Evolutionary conservation across 2,888 invertebrate species (phyloP).

Genomic region (Agrilus mali): DNA sequence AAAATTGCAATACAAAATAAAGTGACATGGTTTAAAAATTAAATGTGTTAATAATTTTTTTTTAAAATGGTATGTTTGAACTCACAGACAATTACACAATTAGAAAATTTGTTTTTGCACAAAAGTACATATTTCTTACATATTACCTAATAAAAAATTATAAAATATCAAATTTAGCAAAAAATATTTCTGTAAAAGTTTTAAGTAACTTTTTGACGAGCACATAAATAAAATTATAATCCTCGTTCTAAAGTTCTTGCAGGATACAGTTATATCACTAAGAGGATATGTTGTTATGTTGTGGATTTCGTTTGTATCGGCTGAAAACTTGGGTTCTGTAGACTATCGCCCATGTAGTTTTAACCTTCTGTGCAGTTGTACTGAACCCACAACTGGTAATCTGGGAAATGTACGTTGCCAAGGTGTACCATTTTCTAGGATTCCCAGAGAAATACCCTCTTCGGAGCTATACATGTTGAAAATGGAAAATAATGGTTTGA

Average conservation of each 20-base stretch:
- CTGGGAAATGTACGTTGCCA: constrained; percentile 73
- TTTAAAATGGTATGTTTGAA: no score
- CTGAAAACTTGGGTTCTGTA: constrained; percentile 46
- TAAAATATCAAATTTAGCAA: no score
- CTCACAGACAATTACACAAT: no score
- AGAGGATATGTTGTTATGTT: constrained; percentile 62
- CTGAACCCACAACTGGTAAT: constrained; percentile 65
- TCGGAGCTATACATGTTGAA: constrained; percentile 76
- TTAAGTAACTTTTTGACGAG: no score
- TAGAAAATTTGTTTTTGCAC: no score
- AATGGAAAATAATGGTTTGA: constrained; percentile 66
- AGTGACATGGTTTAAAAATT: no score
- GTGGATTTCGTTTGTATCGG: constrained; percentile 60
- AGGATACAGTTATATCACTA: constrained; percentile 45
- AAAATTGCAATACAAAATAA: no score
- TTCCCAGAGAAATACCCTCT: constrained; percentile 68
- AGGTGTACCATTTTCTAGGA: constrained; percentile 64
- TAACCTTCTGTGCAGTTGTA: constrained; percentile 79
- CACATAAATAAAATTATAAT: no score
- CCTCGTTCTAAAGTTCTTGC: constrained; percentile 6
- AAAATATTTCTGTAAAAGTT: no score
- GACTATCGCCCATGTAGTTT: constrained; percentile 71
- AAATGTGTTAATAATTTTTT: no score
- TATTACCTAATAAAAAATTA: no score
- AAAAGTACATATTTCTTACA: no score